Evolutionary conservation across 2,888 invertebrate species (phyloP).

Genomic region (Hesperia comma): DNA sequence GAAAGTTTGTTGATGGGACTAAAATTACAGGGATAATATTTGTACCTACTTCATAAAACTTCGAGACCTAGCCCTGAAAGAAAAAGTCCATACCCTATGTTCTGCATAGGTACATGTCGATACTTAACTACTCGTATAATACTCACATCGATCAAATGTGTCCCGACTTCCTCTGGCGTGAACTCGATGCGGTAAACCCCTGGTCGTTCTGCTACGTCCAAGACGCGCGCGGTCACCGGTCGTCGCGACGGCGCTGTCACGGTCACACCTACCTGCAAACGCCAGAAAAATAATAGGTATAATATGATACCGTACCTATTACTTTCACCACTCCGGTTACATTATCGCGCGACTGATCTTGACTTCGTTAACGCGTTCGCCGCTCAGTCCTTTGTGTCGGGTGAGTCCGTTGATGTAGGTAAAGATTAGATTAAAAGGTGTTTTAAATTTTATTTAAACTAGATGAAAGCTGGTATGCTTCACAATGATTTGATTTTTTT

Average conservation of each 20-base stretch:
- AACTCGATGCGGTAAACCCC: conserved; percentile 96
- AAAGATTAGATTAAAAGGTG: background rate
- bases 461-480: background rate
- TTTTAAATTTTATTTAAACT: background rate
- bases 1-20: too few species aligned
- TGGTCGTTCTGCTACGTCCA: conserved; percentile 90
- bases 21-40: too few species aligned
- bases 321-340: conserved; percentile 1
- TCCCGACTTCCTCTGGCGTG: conserved; percentile 96
- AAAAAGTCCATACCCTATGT: too few species aligned
- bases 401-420: background rate
- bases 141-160: conserved; percentile 95
- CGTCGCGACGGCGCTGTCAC: conserved; percentile 93
- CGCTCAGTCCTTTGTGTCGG: background rate
- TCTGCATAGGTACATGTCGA: too few species aligned
- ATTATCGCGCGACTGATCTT: conserved; percentile 1
- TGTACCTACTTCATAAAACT: too few species aligned
- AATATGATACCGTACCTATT: conserved; percentile 17
- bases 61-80: too few species aligned
- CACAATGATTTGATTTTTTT: background rate
- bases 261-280: conserved; percentile 82
- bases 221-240: conserved; percentile 91
- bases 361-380: background rate
- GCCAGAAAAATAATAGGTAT: conserved; percentile 14
- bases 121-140: background rate